Conservation (phyloP, 2,113 vertebrate genomes). For the Megaleporinus macrocephalus region DNA sequence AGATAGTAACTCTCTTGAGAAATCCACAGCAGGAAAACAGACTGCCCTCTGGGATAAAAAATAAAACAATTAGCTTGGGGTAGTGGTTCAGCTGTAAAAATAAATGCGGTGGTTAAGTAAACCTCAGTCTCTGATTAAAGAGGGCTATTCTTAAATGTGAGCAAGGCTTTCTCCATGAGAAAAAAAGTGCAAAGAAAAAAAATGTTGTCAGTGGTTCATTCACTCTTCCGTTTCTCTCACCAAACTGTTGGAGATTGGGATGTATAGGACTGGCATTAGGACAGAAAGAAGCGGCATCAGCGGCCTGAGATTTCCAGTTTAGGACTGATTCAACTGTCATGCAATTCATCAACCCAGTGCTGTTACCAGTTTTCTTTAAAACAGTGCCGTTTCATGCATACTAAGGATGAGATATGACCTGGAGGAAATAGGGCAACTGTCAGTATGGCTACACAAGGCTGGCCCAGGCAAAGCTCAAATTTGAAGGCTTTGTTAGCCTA, state of each 20-base stretch:
- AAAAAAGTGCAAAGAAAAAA: conserved; percentile 50
- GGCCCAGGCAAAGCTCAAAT: background rate
- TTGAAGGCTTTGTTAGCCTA: background rate
- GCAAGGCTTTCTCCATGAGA: conserved; percentile 67
- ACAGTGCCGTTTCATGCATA: background rate
- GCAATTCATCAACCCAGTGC: conserved; percentile 16
- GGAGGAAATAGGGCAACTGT: background rate
- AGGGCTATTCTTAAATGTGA: conserved; percentile 67
- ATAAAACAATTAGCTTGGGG: conserved; percentile 69
- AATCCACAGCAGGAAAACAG: conserved; percentile 62
- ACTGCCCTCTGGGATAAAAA: conserved; percentile 58
- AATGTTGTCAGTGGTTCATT: conserved; percentile 57
- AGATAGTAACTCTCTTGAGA: conserved; percentile 54
- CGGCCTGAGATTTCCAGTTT: conserved; percentile 1
- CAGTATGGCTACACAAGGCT: background rate
- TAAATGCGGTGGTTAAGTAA: conserved; percentile 72
- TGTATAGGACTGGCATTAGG: background rate
- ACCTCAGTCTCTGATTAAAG: conserved; percentile 74
- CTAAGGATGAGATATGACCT: background rate
- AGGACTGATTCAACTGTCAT: conserved; percentile 24
- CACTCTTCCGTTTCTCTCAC: background rate
- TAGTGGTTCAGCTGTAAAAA: conserved; percentile 75
- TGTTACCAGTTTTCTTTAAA: conserved; percentile 2
- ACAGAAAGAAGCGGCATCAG: conserved; percentile 8
- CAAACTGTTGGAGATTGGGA: conserved; percentile 59